phyloP scores from a whole-genome alignment of 1,140 invertebrate genomes.

The Musca vetustissima region DNA sequence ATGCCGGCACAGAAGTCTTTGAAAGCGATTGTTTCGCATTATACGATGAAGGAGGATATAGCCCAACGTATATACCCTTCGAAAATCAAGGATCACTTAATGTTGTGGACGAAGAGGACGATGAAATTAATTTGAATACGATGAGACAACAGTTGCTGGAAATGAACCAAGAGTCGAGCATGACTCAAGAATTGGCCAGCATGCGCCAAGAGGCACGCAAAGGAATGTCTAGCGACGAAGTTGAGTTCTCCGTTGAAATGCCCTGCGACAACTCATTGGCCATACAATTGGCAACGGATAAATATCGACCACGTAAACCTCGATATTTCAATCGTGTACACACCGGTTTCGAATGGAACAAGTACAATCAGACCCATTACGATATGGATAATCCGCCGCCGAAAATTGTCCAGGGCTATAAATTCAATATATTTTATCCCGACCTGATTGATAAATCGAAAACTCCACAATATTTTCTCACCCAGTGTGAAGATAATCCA shows the following conservation, averaged over 20 bases:
- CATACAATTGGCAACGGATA: conserved; percentile 95
- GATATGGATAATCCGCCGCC: conserved; percentile 99
- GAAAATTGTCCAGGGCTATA: conserved; percentile 99
- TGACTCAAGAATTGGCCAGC: conserved; percentile 62
- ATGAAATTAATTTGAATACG: conserved; percentile 69
- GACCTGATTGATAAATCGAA: conserved; percentile 95
- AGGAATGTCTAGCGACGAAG: conserved; percentile 88
- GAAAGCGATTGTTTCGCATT: conserved; percentile 67
- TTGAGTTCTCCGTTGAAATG: conserved; percentile 90
- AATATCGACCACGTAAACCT: conserved; percentile 96
- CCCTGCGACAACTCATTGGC: conserved; percentile 71
- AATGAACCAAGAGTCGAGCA: conserved; percentile 36
- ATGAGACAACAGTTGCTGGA: conserved; percentile 66
- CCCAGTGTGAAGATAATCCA: conserved; percentile 85
- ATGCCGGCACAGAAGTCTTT: conserved; percentile 27
- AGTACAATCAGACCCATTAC: conserved; percentile 99
- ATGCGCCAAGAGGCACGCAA: conserved; percentile 80
- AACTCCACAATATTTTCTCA: conserved; percentile 91
- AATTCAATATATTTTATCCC: conserved; percentile 99
- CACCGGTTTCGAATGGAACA: conserved; percentile 99
- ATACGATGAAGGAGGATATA: conserved; percentile 82
- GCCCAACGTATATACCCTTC: conserved; percentile 71
- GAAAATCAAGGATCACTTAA: conserved; percentile 83
- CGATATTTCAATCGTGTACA: conserved; percentile 96
- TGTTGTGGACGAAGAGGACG: conserved; percentile 74